Conservation (phyloP, 2,888 invertebrate genomes). For the Stomorhina lunata region DNA sequence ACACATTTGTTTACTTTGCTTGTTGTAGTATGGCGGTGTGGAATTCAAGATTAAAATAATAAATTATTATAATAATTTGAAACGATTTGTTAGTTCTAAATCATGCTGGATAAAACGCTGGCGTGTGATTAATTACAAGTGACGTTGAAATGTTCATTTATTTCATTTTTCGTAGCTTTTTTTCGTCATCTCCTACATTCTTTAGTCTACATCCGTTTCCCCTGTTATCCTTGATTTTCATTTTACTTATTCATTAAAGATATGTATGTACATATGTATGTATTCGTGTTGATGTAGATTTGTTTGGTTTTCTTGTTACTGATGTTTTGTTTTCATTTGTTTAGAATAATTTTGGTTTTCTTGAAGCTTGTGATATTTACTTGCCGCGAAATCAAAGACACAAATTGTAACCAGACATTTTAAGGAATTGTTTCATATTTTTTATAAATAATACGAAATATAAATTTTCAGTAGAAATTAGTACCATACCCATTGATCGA, state of each 20-base stretch:
- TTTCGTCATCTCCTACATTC: neutral
- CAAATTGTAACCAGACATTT: neutral
- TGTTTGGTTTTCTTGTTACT: neutral
- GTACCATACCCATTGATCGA: too few relatives aligned
- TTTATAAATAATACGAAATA: neutral
- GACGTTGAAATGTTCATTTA: conserved; percentile 59
- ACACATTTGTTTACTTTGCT: neutral
- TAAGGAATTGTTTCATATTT: neutral
- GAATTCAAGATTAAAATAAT: conserved; percentile 70
- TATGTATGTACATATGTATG: neutral
- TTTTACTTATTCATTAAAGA: neutral
- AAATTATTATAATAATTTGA: conserved; percentile 78
- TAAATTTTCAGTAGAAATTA: too few relatives aligned
- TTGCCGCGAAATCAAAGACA: conserved; percentile 18
- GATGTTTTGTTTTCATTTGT: neutral
- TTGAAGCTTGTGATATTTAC: conserved; percentile 32
- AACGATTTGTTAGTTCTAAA: conserved; percentile 75
- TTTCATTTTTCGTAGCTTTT: conserved; percentile 8
- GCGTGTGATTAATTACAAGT: conserved; percentile 66
- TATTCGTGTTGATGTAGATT: neutral
- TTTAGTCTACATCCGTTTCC: neutral
- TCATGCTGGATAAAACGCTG: conserved; percentile 66
- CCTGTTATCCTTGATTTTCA: neutral
- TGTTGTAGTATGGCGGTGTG: neutral
- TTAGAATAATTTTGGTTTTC: conserved; percentile 27